A percentile compares a stretch with the other conserved stretches of the same genome.
Conservation (phyloP, 2,113 vertebrate species). For the Cyanoramphus novaezelandiae region DNA sequence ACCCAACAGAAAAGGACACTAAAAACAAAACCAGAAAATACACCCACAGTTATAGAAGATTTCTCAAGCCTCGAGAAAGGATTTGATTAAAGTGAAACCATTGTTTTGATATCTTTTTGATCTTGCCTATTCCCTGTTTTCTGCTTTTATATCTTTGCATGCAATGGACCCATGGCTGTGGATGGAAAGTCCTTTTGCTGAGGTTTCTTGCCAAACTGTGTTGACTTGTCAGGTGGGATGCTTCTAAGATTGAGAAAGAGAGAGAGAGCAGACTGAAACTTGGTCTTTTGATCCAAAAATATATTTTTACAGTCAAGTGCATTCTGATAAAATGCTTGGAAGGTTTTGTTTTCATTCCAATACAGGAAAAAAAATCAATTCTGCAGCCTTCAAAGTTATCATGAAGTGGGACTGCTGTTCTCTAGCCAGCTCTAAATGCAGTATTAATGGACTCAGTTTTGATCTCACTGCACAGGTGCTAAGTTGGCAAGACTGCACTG, state of each 20-base stretch:
- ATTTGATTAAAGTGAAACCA: neutral
- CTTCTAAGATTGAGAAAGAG: neutral
- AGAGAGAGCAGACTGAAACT: neutral
- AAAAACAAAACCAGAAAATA: neutral
- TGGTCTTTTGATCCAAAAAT: neutral
- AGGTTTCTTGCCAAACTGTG: neutral
- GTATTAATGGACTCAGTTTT: slow-evolving; percentile 42
- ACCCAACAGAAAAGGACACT: neutral
- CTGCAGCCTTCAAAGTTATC: slow-evolving; percentile 6
- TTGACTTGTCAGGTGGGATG: neutral
- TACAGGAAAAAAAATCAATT: slow-evolving; percentile 3
- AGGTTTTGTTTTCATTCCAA: slow-evolving; percentile 28
- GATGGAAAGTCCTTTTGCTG: neutral
- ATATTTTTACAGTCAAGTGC: neutral
- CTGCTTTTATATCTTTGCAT: neutral
- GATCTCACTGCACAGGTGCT: slow-evolving; percentile 53
- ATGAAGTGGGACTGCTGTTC: slow-evolving; percentile 10
- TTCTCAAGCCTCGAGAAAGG: neutral
- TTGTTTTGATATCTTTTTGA: neutral
- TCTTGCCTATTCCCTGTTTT: neutral
- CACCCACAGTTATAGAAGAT: neutral
- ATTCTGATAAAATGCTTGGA: neutral
- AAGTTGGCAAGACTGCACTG: slow-evolving; percentile 37
- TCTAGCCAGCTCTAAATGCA: slow-evolving; percentile 36
- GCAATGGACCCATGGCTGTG: neutral